Evolutionary conservation across 2,888 invertebrate genomes (phyloP), one percentile per base, ranked within the genome.

Genomic region (Microctonus hyperodae): DNA sequence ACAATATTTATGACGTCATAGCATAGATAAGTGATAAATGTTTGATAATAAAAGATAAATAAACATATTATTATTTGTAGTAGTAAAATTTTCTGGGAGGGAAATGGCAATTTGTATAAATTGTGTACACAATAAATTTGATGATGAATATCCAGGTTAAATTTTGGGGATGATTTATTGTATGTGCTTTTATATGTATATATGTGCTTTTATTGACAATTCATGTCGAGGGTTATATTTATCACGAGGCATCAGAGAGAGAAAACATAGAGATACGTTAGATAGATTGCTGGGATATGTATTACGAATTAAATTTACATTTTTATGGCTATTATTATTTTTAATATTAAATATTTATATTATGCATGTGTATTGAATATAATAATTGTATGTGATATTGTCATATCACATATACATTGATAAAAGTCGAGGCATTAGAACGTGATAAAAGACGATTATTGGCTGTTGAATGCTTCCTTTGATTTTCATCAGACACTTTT

Each of bases 281-380:
- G 16, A n/a, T 16, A 35, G n/a, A n/a, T n/a, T n/a, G n/a, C n/a
- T n/a, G n/a, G n/a, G n/a, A n/a, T 35, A 56, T n/a, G n/a, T 16
- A 57, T 16, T 20, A 20, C 11, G 22, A 16, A 35, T 37, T 10
- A 11, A 35, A 20, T 23, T 60, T 16, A 13, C 53, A 60, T 65
- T 65, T 60, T 60, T 25, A 65, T 60, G 65, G 59, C 35, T 60
- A 16, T 48, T 60, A 11, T 31, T 48, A 48, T 60, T 60, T 48
- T 48, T 60, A 48, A 25, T 22, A 9, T 58, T 22, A 1, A n/a
- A 35, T 25, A n/a, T 37, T 16, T 53, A 28, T n/a, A 20, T 16
- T 55, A 22, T 23, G 51, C 23, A 10, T n/a, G 31, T 55, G 10
- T 20, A 33, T 35, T 4, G 10, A 35, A 16, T 5, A 5, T 28